Base-by-base conservation (phyloP, 1,140 invertebrate species). In the Nebria ingens region DNA sequence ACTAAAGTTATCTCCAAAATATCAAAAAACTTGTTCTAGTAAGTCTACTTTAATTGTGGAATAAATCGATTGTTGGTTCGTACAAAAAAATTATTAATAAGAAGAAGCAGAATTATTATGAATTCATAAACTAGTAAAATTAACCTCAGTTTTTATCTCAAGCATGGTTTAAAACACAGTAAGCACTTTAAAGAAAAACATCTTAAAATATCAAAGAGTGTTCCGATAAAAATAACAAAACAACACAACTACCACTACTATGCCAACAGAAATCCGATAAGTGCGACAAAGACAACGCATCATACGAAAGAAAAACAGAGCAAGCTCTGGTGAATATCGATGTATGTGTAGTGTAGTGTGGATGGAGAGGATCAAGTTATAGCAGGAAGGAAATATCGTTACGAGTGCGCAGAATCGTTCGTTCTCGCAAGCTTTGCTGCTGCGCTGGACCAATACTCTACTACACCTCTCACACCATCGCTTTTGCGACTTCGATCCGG, bases 141-240 rank as follows among this genome's bases (percentile, higher is more conserved):
- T n/a, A n/a, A n/a, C n/a, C n/a, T n/a, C n/a, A n/a, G n/a, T n/a
- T n/a, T n/a, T n/a, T n/a, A n/a, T n/a, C n/a, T n/a, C n/a, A n/a
- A n/a, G n/a, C n/a, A n/a, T n/a, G n/a, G n/a, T n/a, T 29, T 29
- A 6, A 29, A 29, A 29, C 4, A 29, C 25, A 29, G 4, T 29
- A 29, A 29, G 25, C 25, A 29, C 25, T 29, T 29, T 29, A 45
- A 9, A 45, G 40, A 12, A 17, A 45, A 45, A 12, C 6, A 45
- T 45, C 9, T 45, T 45, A 45, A 45, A 45, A 45, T 45, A 45
- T 45, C 9, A 45, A 45, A 45, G 40, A 17, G 17, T 45, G 40
- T 17, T 45, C 17, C 9, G 40, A 45, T 45, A 45, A 45, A n/a
- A 45, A 45, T 45, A 45, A 45, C 40, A 45, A 45, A 45, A 45